phyloP scores from a whole-genome alignment of 2,113 vertebrate genomes.

The Corythornis cristatus region DNA sequence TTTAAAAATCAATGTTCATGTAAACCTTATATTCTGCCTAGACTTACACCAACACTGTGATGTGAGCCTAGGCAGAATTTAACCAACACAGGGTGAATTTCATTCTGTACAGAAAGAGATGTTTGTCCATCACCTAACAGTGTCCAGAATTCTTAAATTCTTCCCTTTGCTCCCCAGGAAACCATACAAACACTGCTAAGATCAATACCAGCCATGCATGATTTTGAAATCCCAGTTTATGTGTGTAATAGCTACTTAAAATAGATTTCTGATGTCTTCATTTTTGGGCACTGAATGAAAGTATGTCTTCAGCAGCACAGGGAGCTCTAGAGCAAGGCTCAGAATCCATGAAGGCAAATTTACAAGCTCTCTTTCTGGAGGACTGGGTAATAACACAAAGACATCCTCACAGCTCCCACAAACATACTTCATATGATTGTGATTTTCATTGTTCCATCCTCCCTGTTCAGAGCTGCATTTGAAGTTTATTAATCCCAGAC shows the following conservation, averaged over 20 bases:
- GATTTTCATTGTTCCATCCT: background rate
- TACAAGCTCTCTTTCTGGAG: background rate
- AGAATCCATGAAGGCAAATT: background rate
- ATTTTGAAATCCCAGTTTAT: background rate
- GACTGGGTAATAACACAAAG: background rate
- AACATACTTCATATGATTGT: fast-evolving
- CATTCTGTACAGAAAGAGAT: background rate
- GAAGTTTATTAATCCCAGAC: background rate
- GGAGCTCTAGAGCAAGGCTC: background rate
- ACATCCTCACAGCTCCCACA: background rate
- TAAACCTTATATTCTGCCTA: background rate
- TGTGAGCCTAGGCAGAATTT: no score
- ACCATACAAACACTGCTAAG: background rate
- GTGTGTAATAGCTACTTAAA: background rate
- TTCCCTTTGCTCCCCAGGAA: background rate
- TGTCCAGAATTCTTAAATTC: background rate
- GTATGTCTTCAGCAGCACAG: background rate
- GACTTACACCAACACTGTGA: background rate
- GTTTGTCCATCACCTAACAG: background rate
- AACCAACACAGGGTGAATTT: background rate
- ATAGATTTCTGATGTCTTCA: background rate
- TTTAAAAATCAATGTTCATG: background rate
- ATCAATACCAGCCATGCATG: fast-evolving
- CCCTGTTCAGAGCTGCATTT: background rate
- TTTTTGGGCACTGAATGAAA: background rate